Evolutionary conservation across 1,140 invertebrate genomes (phyloP), one percentile per base, ranked within the genome.

Genomic region (Drosophila athabasca): DNA sequence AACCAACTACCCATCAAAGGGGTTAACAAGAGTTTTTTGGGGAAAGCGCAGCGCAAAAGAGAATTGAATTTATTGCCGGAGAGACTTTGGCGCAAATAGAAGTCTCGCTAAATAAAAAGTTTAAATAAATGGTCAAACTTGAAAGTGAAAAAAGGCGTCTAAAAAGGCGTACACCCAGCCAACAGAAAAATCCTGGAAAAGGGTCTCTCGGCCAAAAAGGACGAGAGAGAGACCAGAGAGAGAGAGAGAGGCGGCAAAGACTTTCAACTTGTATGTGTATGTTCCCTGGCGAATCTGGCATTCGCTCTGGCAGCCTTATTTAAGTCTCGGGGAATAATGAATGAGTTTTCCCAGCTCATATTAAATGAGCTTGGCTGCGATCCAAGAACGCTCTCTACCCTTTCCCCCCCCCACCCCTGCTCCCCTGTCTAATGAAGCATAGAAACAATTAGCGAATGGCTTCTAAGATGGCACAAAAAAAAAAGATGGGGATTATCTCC

Each of bases 81-180:
- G 58, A 58, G 54, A 29, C 52, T 60, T 81, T 81, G 79, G 73
- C 79, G 68, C 70, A 77, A 73, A 81, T 76, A 80, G 73, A 87
- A 87, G 82, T 67, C 77, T 70, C 26, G 70, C 55, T 55, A 67
- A 78, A 78, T 82, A 74, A 75, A 88, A 88, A 87, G 83, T 79
- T 87, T 65, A 82, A 88, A 87, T 82, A 82, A 87, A 87, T 88
- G 83, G 83, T 62, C 75, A 82, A 82, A 87, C 82, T 85, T 85
- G 74, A 85, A 85, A 87, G 82, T 74, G 68, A 67, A 83, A 78
- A 70, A 73, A 49, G 39, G 15, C 35, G 35, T 39, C 35, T 11
- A 39, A 35, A 39, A 39, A 19, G 17, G 17, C 17, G 35, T 11
- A 19, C 49, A 44, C 39, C 46, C 54, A 79, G 31, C 31, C 31